Conservation (phyloP, 2,888 invertebrate species). For the Cataglyphis cursor region DNA sequence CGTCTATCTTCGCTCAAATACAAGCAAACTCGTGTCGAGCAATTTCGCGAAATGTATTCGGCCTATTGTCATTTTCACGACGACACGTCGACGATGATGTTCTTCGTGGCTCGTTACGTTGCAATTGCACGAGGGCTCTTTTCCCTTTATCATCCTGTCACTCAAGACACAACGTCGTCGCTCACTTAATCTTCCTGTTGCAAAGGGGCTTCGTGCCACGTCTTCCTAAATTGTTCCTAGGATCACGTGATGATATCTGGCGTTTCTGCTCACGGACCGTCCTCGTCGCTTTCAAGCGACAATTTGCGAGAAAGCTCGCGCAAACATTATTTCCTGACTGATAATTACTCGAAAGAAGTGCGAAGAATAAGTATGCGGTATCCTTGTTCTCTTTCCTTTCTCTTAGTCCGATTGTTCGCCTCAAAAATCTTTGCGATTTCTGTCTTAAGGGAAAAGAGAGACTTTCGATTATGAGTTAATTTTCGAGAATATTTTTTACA, state of each 20-base stretch:
- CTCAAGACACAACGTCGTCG: background rate
- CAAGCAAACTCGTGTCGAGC: conserved; percentile 4
- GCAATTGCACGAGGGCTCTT: background rate
- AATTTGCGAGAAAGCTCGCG: background rate
- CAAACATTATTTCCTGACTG: background rate
- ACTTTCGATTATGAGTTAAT: background rate
- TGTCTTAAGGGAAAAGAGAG: background rate
- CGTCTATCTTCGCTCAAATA: conserved; percentile 3
- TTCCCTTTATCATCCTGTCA: background rate
- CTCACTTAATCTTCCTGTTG: background rate
- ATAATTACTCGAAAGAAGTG: background rate
- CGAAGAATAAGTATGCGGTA: background rate
- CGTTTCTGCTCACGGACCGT: background rate
- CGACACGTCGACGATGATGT: background rate
- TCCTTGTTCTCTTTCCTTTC: background rate
- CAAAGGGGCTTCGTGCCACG: background rate
- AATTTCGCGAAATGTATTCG: conserved; percentile 8
- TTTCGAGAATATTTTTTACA: background rate
- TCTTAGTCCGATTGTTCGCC: background rate
- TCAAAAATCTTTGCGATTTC: conserved; percentile 47
- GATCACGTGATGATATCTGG: background rate
- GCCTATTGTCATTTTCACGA: background rate
- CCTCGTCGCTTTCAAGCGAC: background rate
- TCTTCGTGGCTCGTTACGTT: background rate
- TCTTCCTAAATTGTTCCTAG: background rate